Percentiles rank a stretch among this genome's conserved stretches.
Conservation (phyloP, 1,140 invertebrate species). For the Nymphalis io region DNA sequence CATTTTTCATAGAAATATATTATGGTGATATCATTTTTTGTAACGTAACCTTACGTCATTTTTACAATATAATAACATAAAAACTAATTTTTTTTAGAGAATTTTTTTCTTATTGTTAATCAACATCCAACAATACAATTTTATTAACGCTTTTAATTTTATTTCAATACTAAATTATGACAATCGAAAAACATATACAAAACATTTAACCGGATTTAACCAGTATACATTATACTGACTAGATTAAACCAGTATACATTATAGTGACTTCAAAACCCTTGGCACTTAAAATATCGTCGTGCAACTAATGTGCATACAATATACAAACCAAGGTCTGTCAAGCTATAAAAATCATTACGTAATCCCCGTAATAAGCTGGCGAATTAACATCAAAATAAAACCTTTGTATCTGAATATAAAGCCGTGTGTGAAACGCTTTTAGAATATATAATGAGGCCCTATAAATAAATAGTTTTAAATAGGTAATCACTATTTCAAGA, state of each 20-base stretch:
- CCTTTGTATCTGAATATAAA: conserved; percentile 2
- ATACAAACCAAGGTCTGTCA: conserved; percentile 31
- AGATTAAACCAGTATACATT: background rate
- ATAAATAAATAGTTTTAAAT: background rate
- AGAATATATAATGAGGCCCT: conserved; percentile 3
- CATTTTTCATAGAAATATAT: background rate
- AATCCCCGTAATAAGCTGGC: conserved; percentile 18
- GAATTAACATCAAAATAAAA: conserved; percentile 28
- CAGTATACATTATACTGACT: background rate
- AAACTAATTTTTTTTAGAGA: too few relatives aligned
- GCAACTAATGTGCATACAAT: conserved; percentile 10
- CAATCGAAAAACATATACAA: too few relatives aligned
- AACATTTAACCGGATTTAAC: background rate
- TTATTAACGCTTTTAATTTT: too few relatives aligned
- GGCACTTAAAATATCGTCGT: background rate
- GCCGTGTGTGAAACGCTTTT: background rate
- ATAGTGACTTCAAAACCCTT: background rate
- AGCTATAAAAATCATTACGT: conserved; percentile 33
- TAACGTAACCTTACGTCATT: too few relatives aligned
- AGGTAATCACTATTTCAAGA: background rate
- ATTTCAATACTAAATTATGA: too few relatives aligned
- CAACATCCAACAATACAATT: too few relatives aligned
- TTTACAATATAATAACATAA: too few relatives aligned
- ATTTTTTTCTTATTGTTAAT: too few relatives aligned
- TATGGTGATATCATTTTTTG: background rate